Evolutionary conservation across 2,888 invertebrate genomes (phyloP).

Genomic region (Siphlonurus alternatus): DNA sequence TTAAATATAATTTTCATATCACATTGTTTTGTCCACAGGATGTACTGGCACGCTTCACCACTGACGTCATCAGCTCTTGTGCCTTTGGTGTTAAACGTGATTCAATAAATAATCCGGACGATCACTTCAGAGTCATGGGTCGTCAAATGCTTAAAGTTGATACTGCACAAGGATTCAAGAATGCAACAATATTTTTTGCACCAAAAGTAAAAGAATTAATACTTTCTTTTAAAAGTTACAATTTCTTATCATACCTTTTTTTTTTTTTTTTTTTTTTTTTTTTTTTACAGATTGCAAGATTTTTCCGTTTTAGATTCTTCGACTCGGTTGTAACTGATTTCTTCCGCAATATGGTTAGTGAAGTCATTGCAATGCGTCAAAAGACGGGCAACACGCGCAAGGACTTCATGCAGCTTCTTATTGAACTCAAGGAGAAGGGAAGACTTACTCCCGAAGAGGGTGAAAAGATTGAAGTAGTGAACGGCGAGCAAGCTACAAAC

Average conservation of each 20-base stretch:
- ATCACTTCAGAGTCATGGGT: slow-evolving; percentile 15
- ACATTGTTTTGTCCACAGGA: slow-evolving; percentile 11
- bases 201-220: too few species aligned
- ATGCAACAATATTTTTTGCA: background rate
- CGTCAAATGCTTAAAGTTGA: slow-evolving; percentile 15
- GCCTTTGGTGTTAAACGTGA: slow-evolving; percentile 25
- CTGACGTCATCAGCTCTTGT: slow-evolving; percentile 31
- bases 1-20: too few species aligned
- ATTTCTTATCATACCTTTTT: too few species aligned
- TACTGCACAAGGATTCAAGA: background rate
- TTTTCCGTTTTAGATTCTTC: background rate
- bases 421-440: slow-evolving; percentile 14
- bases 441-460: slow-evolving; percentile 1
- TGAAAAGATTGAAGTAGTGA: too few species aligned
- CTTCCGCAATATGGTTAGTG: slow-evolving; percentile 29
- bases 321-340: slow-evolving; percentile 16
- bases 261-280: background rate
- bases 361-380: slow-evolving; percentile 27
- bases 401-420: slow-evolving; percentile 18
- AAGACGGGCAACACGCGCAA: slow-evolving; percentile 2
- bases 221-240: too few species aligned
- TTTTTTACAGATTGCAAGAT: background rate
- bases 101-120: slow-evolving; percentile 11
- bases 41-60: slow-evolving; percentile 22
- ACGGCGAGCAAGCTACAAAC: too few species aligned